A percentile compares a stretch with the other conserved stretches of the same genome.
Conservation (phyloP, 2,797 vertebrate species). For the Pelochelys cantorii region DNA sequence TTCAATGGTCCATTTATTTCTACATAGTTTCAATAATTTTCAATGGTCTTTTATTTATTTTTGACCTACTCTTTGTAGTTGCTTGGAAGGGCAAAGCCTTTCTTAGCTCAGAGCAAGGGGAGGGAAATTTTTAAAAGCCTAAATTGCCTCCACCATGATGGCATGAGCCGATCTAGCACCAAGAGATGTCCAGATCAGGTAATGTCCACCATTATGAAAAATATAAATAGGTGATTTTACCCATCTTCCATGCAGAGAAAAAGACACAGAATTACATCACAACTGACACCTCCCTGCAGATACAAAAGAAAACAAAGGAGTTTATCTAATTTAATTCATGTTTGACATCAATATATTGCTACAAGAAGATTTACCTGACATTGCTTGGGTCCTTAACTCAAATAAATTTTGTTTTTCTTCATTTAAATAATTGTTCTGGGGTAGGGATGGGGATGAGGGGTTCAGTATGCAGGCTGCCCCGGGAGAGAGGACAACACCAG, state of each 20-base stretch:
- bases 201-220: neutral
- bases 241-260: neutral
- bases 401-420: no score
- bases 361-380: no score
- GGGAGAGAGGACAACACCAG: no score
- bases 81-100: neutral
- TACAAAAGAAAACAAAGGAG: neutral
- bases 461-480: no score
- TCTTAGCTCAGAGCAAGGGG: neutral
- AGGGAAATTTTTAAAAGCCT: neutral
- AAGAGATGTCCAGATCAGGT: neutral
- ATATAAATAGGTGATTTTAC: constrained; percentile 6
- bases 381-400: no score
- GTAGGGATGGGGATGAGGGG: no score
- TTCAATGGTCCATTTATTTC: neutral
- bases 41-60: neutral
- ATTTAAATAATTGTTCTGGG: no score
- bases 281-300: neutral
- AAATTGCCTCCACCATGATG: neutral
- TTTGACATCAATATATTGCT: neutral
- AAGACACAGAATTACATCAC: neutral
- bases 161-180: neutral
- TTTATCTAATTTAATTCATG: neutral
- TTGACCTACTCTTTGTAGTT: neutral
- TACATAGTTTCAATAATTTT: neutral